A percentile compares a stretch with the other conserved stretches of the same genome.
Evolutionary conservation across 2,113 vertebrate genomes (phyloP).

Genomic region (Cygnus buccinator): DNA sequence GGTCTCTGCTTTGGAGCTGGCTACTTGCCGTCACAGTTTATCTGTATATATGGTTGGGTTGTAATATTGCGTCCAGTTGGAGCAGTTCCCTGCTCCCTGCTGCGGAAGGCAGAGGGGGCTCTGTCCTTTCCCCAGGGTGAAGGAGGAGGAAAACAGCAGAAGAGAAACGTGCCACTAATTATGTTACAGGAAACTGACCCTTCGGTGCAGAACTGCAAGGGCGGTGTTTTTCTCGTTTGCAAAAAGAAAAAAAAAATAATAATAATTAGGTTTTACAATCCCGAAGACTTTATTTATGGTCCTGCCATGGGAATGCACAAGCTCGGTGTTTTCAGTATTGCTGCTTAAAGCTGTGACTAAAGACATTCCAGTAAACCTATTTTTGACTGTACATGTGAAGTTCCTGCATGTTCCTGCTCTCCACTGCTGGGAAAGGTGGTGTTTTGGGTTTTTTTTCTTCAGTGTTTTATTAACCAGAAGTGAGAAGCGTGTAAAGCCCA

Average conservation of each 20-base stretch:
- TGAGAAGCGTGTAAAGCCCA: neutral
- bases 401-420: neutral
- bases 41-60: conserved; percentile 69
- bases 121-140: neutral
- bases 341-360: conserved; percentile 72
- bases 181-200: neutral
- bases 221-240: conserved; percentile 15
- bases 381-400: conserved; percentile 69
- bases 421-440: neutral
- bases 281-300: conserved; percentile 52
- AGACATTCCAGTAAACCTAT: conserved; percentile 80
- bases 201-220: neutral
- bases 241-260: neutral
- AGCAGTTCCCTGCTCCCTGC: conserved; percentile 20
- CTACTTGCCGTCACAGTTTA: conserved; percentile 51
- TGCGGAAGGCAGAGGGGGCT: conserved; percentile 1
- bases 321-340: conserved; percentile 67
- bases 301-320: conserved; percentile 62
- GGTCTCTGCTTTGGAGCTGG: conserved; percentile 67
- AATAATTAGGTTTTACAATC: conserved; percentile 32
- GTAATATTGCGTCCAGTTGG: conserved; percentile 37
- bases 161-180: neutral
- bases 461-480: neutral
- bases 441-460: neutral
- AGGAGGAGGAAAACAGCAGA: neutral